phyloP scores from a whole-genome alignment of 2,113 vertebrate species.

The Ammodramus savannarum region DNA sequence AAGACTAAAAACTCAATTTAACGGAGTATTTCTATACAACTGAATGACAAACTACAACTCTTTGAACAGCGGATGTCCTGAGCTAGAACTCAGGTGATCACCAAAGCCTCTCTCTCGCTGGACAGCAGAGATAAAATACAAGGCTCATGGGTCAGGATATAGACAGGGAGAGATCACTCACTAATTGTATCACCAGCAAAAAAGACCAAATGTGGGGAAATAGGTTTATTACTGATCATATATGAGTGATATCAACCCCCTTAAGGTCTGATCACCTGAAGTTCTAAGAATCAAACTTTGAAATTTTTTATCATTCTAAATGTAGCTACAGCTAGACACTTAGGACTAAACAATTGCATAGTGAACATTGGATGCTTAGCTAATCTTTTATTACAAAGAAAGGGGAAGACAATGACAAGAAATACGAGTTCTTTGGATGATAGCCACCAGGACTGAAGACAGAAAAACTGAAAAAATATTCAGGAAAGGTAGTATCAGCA shows the following conservation, averaged over 20 bases:
- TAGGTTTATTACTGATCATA: not conserved
- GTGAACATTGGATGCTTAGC: too few species aligned
- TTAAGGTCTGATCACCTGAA: not conserved
- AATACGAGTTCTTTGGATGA: not conserved
- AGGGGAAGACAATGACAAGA: not conserved
- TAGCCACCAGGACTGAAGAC: not conserved
- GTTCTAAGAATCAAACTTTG: not conserved
- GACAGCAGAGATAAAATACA: not conserved
- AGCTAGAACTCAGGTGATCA: not conserved
- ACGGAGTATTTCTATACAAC: not conserved
- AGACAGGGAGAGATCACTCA: not conserved
- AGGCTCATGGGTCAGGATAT: not conserved
- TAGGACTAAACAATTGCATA: not conserved
- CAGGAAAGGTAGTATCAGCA: not conserved
- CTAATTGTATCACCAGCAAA: not conserved
- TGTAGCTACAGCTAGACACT: not conserved
- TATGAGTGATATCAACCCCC: too few species aligned
- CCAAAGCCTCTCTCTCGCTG: not conserved
- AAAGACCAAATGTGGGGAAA: rapidly evolving
- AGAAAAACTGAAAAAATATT: not conserved
- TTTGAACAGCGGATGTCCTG: not conserved
- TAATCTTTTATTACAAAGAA: not conserved
- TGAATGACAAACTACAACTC: not conserved
- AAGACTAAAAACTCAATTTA: not conserved
- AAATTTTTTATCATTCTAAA: not conserved